Conservation (phyloP, 1,140 invertebrate species). For the Bombus affinis region DNA sequence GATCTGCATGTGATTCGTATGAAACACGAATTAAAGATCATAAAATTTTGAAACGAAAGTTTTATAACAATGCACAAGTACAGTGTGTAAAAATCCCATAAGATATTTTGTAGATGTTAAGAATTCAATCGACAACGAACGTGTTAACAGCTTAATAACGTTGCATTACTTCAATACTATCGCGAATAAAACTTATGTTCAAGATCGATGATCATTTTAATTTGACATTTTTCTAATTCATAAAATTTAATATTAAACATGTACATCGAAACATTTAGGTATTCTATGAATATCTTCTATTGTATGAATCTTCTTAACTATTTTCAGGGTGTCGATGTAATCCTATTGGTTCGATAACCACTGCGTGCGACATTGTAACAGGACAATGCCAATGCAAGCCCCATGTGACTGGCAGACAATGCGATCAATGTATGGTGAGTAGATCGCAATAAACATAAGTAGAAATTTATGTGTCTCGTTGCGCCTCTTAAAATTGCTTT, state of each 20-base stretch:
- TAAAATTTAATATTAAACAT: background rate
- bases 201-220: no score
- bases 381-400: conserved; percentile 95
- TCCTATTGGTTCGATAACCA: conserved; percentile 86
- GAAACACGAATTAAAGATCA: no score
- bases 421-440: conserved; percentile 92
- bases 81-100: no score
- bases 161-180: no score
- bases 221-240: no score
- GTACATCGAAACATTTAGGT: background rate
- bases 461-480: background rate
- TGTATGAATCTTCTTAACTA: background rate
- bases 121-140: no score
- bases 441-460: conserved; percentile 41
- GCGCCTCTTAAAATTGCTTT: background rate
- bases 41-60: no score
- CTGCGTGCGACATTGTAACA: conserved; percentile 91
- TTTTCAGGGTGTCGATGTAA: conserved; percentile 90
- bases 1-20: no score
- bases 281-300: background rate
- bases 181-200: no score
- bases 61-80: no score
- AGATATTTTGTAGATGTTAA: no score
- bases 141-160: no score
- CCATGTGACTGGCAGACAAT: conserved; percentile 92